These are phyloP conservation scores for Euplagia quadripunctaria DNA, from an alignment of 2,888 invertebrate genomes.

Conservation along the genomic window DNA sequence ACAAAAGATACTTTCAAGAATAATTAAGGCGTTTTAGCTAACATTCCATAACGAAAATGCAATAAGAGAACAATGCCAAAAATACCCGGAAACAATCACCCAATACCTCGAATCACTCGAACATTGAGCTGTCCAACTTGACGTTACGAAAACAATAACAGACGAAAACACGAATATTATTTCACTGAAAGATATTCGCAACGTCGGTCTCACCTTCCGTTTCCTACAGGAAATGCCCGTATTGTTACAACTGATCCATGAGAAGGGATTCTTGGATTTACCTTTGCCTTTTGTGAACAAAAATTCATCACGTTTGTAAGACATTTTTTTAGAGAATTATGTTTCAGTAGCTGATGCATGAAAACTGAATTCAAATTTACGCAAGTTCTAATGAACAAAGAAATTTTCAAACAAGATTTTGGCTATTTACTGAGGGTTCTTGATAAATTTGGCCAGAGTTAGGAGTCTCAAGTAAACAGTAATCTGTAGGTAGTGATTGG, in stretches of 20 bases:
- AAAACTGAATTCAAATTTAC: constrained; percentile 1
- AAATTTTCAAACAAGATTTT: constrained; percentile 40
- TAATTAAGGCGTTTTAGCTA: constrained; percentile 6
- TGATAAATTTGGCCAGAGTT: constrained; percentile 34
- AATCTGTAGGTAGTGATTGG: constrained; percentile 27
- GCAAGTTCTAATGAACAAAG: constrained; percentile 3
- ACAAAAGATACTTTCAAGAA: not conserved
- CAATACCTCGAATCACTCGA: constrained; percentile 15
- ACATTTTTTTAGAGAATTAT: constrained; percentile 37
- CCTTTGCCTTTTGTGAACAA: constrained; percentile 47
- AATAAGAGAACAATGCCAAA: constrained; percentile 4
- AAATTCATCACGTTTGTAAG: constrained; percentile 54
- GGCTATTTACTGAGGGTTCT: constrained; percentile 33
- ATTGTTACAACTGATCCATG: constrained; percentile 60
- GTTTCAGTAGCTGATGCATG: constrained; percentile 41
- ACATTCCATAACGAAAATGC: constrained; percentile 11
- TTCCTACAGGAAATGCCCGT: constrained; percentile 58
- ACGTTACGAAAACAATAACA: constrained; percentile 44
- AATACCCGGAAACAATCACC: constrained; percentile 16
- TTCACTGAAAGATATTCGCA: constrained; percentile 57
- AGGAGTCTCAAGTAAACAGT: constrained; percentile 32
- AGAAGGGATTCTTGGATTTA: constrained; percentile 48
- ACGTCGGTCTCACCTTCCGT: constrained; percentile 61
- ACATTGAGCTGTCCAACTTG: constrained; percentile 24
- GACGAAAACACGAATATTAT: constrained; percentile 37